phyloP scores from a whole-genome alignment of 2,888 invertebrate genomes.

The Troides helena region DNA sequence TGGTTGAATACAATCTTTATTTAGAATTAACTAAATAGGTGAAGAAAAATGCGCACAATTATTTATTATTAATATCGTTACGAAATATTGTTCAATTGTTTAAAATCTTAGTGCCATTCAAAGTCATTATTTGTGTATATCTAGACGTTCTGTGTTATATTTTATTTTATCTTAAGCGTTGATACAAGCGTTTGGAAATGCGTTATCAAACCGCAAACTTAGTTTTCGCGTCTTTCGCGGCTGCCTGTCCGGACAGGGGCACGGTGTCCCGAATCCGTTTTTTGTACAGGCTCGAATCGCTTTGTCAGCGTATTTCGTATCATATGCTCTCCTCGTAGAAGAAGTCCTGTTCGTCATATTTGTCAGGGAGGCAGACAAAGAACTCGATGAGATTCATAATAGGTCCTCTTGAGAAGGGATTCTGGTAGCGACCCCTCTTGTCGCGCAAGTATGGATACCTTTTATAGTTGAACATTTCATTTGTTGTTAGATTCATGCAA shows the following conservation, averaged over 20 bases:
- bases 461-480: constrained; percentile 97
- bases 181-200: neutral
- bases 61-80: too few species aligned
- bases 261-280: constrained; percentile 13
- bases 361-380: constrained; percentile 91
- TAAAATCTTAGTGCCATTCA: too few species aligned
- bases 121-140: too few species aligned
- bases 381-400: constrained; percentile 93
- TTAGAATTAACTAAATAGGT: too few species aligned
- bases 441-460: constrained; percentile 94
- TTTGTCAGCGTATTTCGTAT: constrained; percentile 47
- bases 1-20: too few species aligned
- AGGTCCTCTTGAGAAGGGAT: constrained; percentile 95
- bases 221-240: constrained; percentile 20
- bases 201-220: constrained; percentile 24
- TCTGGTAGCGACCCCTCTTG: constrained; percentile 92
- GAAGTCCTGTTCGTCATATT: constrained; percentile 87
- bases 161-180: neutral
- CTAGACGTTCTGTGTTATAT: neutral
- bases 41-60: too few species aligned
- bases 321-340: constrained; percentile 83
- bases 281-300: constrained; percentile 20
- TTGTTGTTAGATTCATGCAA: constrained; percentile 95
- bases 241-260: constrained; percentile 15
- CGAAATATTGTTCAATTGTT: too few species aligned